Conservation (phyloP, 2,797 vertebrate species). For the Rhabdomys pumilio region DNA sequence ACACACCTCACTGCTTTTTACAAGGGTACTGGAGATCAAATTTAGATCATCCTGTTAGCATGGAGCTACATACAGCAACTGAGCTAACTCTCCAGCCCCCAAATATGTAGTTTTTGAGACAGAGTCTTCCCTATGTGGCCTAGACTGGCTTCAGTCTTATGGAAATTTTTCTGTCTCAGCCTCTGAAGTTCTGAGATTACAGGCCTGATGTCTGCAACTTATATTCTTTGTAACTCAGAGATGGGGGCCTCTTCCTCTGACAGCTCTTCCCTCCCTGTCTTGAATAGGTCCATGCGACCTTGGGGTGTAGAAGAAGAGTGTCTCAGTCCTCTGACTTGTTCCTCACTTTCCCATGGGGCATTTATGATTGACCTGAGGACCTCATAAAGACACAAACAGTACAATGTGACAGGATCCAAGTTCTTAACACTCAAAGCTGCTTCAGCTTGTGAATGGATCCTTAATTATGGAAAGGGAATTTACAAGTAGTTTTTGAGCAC, state of each 20-base stretch:
- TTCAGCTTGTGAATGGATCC: constrained; percentile 64
- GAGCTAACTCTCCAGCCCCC: not conserved
- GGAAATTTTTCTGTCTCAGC: not conserved
- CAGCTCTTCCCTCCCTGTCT: not conserved
- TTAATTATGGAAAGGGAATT: constrained; percentile 47
- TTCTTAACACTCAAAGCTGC: constrained; percentile 51
- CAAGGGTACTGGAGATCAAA: not conserved
- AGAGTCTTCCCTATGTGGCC: not conserved
- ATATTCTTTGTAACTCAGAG: constrained; percentile 15
- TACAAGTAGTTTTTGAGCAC: constrained; percentile 64
- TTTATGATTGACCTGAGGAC: not conserved
- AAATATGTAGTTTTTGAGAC: not conserved
- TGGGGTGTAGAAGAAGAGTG: accelerated
- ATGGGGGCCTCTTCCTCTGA: not conserved
- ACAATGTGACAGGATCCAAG: constrained; percentile 60
- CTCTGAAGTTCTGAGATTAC: not conserved
- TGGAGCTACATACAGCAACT: not conserved
- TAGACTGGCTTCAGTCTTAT: not conserved
- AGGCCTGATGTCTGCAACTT: not conserved
- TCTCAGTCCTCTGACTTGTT: not conserved
- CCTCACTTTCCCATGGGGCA: not conserved
- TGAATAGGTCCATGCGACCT: not conserved
- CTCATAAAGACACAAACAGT: constrained; percentile 54
- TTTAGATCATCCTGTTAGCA: not conserved
- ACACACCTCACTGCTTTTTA: not conserved